Conservation (phyloP, 92 coral and sea anemone genomes). For the Phenganax subtilis region DNA sequence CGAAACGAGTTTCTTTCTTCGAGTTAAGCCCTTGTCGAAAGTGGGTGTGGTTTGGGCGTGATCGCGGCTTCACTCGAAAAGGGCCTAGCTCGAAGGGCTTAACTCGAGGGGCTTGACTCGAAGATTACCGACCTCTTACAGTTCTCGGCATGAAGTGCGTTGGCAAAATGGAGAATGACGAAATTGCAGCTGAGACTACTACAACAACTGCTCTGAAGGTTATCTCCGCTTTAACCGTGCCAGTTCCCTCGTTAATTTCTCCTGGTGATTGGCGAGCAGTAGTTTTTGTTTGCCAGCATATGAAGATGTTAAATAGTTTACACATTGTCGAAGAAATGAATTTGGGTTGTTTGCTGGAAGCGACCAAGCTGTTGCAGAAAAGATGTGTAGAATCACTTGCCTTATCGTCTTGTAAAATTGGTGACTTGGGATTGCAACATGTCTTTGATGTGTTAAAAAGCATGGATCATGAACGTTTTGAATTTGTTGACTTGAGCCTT, state of each 20-base stretch:
- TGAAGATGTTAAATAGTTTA: not conserved
- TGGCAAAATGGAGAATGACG: not conserved
- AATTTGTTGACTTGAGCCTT: not conserved
- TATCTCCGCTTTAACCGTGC: not conserved
- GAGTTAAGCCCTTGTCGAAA: too few relatives aligned
- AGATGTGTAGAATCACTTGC: not conserved
- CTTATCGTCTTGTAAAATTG: not conserved
- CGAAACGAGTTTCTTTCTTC: too few relatives aligned
- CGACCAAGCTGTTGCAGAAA: not conserved
- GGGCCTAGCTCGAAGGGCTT: too few relatives aligned
- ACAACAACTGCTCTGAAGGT: not conserved
- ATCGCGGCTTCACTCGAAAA: too few relatives aligned
- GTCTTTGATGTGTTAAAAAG: not conserved
- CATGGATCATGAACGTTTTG: not conserved
- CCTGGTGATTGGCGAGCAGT: not conserved
- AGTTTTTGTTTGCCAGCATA: not conserved
- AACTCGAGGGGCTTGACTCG: too few relatives aligned
- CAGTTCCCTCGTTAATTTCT: not conserved
- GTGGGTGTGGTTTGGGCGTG: too few relatives aligned
- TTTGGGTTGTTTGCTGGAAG: not conserved
- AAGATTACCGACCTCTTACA: too few relatives aligned
- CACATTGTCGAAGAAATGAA: not conserved
- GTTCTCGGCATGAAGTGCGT: constrained; percentile 5
- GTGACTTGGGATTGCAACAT: not conserved
- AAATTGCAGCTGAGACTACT: not conserved